Base-by-base conservation (phyloP, 2,888 invertebrate species). In the Taenaris catops region DNA sequence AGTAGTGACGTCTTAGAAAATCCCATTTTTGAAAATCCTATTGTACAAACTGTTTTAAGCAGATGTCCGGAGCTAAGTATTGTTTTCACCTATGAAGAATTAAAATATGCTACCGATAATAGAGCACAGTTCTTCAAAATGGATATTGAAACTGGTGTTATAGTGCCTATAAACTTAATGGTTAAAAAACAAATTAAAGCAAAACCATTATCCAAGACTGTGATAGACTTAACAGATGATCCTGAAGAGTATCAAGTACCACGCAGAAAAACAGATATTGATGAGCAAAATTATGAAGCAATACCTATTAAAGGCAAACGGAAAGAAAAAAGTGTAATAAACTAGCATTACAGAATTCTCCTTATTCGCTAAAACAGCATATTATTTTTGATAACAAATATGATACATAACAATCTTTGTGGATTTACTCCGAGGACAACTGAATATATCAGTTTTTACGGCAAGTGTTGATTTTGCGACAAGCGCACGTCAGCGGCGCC, bases 181-280 rank as follows among this genome's bases (percentile, higher is more conserved):
- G 63, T 83, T 37, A 74, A 71, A 49, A 67, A 58, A 52, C 57
- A 31, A 31, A 8, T 7, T 16, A 23, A 3, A 1, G 10, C 16
- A 8, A n/a, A 9, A 19, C 2, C 11, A 34, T 11, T 3, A 1
- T 5, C 19, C 18, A 37, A 38, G 7, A 14, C 47, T 3, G 52
- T 70, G 1, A 72, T 80, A 5, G 81, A 83, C 48, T 58, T 83
- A 28, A 83, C 78, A 6, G 66, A 71, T 12, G 78, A 79, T 3
- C 41, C 45, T 5, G 57, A 55, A 1, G 50, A 48, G 8, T 17
- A 19, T 12, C 25, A 19, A 12, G 9, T 17, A 7, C 3, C 16
- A 3, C 4, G 4, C 4, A 4, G 24, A 35, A 19, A 4, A 2
- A 21, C 8, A 11, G n/a, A 12, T 8, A 18, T 5, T 8, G 18